These are phyloP conservation scores for Tinamus major DNA, from an alignment of 2,797 vertebrate species.

Conservation along the genomic window DNA sequence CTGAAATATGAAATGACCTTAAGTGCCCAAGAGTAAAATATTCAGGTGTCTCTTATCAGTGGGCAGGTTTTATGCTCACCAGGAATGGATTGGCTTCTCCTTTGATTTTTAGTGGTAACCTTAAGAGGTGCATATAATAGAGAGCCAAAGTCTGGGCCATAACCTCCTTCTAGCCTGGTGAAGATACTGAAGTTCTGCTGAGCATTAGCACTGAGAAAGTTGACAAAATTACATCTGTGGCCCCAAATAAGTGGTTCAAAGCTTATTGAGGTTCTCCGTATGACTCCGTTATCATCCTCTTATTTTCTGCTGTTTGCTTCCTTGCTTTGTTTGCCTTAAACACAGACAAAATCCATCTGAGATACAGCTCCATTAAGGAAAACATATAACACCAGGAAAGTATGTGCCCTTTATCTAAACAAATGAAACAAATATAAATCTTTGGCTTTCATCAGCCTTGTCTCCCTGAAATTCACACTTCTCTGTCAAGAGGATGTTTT, in stretches of 20 bases:
- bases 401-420: background rate
- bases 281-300: background rate
- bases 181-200: slow-evolving; percentile 15
- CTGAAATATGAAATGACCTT: slow-evolving; percentile 65
- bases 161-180: background rate
- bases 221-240: background rate
- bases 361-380: background rate
- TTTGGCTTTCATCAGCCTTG: slow-evolving; percentile 2
- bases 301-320: background rate
- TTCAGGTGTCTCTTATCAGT: slow-evolving; percentile 48
- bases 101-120: slow-evolving; percentile 28
- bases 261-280: background rate
- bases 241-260: background rate
- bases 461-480: slow-evolving; percentile 64
- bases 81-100: slow-evolving; percentile 31
- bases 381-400: background rate
- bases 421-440: slow-evolving; percentile 38
- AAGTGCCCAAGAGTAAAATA: slow-evolving; percentile 44
- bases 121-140: slow-evolving; percentile 24
- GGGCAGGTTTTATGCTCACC: slow-evolving; percentile 35
- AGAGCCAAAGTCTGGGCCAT: background rate
- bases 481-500: slow-evolving; percentile 35
- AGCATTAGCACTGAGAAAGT: background rate
- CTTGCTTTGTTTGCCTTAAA: background rate
- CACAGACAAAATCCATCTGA: background rate